A percentile compares a stretch with the other conserved stretches of the same genome.
Conservation (phyloP, 2,797 vertebrate species). For the Parambassis ranga region DNA sequence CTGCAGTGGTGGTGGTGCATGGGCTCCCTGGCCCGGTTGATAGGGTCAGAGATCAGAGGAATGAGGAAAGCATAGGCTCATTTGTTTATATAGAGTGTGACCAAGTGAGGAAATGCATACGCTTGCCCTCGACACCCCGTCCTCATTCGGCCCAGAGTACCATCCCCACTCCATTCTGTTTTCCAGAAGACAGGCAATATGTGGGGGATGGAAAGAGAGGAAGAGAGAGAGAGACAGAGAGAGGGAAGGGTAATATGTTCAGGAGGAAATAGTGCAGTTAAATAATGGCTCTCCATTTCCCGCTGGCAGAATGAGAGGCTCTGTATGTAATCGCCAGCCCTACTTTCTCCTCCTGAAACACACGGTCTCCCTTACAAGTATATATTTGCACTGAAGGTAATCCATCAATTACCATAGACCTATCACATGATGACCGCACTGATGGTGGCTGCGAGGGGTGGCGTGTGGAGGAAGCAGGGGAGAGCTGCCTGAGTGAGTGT, state of each 20-base stretch:
- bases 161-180: conserved; percentile 74
- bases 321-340: conserved; percentile 70
- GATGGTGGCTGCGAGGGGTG: conserved; percentile 70
- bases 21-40: conserved; percentile 66
- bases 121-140: conserved; percentile 69
- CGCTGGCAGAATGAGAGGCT: conserved; percentile 71
- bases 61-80: conserved; percentile 72
- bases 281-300: conserved; percentile 85
- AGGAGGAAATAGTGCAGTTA: conserved; percentile 85
- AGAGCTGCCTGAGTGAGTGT: conserved; percentile 31
- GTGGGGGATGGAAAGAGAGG: conserved; percentile 57
- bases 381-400: conserved; percentile 84
- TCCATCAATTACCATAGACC: conserved; percentile 85
- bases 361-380: conserved; percentile 78
- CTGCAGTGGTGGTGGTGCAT: conserved; percentile 33
- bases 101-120: conserved; percentile 80
- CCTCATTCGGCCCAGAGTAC: conserved; percentile 64
- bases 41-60: conserved; percentile 78
- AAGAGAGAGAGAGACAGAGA: conserved; percentile 56
- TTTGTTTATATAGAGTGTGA: conserved; percentile 83
- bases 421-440: conserved; percentile 82
- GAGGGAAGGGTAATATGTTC: conserved; percentile 80
- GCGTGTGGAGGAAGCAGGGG: conserved; percentile 10
- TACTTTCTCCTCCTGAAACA: conserved; percentile 75
- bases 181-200: conserved; percentile 82